Evolutionary conservation across 2,113 vertebrate species (phyloP), one percentile per base, ranked within the genome.

Genomic region (Lophotis ruficrista): DNA sequence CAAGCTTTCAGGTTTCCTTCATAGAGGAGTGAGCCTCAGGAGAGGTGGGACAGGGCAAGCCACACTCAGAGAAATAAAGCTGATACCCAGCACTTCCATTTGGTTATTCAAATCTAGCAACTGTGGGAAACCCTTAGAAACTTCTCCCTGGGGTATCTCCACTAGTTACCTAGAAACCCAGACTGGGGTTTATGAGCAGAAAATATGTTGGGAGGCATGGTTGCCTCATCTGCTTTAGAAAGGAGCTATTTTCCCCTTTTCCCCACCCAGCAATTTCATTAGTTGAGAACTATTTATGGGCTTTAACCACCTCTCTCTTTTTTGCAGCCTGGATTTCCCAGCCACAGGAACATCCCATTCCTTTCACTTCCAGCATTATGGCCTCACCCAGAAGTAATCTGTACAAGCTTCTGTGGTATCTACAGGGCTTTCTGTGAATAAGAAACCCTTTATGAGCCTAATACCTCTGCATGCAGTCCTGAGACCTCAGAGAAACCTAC

Each of bases 121-220:
- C 33, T 71, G 45, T 64, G 45, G 30, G 47, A 77, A 77, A 48
- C 12, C 73, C 87, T 62, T 22, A 31, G 83, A 95, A 89, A 22
- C 50, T 35, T 88, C 72, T 92, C 70, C 57, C 81, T 64, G 56
- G 89, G 47, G 17, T 62, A 76, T 37, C 82, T 51, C 76, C 72
- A 66, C 47, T 27, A 79, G 96, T 97, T 95, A 96, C 97, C 94
- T 95, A 96, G 97, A 94, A 96, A 95, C 78, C 47, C 58, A 66
- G 65, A 38, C 51, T 82, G 83, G 92, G 93, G 97, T 98, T 98
- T 97, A 97, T n/a, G 77, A 96, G 88, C 28, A 69, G 62, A 80
- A 96, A 93, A 80, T 94, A 96, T 88, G 93, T 93, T 61, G 37
- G 71, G 71, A 86, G 76, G 86, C 70, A 91, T 66, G 85, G 90